Base-by-base conservation (phyloP, 2,888 invertebrate genomes). In the Tryphoninae sp. region DNA sequence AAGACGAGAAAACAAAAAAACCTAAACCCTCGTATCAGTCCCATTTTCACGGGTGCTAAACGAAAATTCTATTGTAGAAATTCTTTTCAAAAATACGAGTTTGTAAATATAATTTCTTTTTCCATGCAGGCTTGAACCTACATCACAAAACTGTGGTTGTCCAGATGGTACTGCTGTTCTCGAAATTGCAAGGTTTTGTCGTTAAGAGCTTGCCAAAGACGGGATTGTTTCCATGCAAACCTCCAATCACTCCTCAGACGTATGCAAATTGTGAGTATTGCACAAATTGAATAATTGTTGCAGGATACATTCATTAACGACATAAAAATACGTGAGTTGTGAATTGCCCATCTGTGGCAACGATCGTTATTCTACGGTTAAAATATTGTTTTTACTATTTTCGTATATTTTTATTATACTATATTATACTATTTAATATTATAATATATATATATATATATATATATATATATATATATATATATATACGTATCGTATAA, bases 121-220 rank as follows among this genome's bases (percentile, higher is more conserved):
- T 51, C 73, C 83, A 65, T 80, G 13, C 85, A 92, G 90, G 90
- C 84, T 85, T 91, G 76, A 91, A 91, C 86, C 85, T 91, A 83
- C 86, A 84, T 69, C 86, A 85, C 79, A 91, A 88, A 83, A 85
- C 89, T 87, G 80, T 94, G 61, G 95, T 94, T 0, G 91, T 95
- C 16, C 96, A 96, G 89, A 87, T 95, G 87, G 95, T 94, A 1
- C 91, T 96, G 65, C 87, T 96, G 69, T 94, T 95, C 65, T 94
- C 95, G 33, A 96, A 96, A 91, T 90, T 96, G 73, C 96, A 96
- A 91, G 94, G 94, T 42, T 93, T 94, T 19, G 89, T 94, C 3
- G 93, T 94, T 11, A 95, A 94, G 89, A 89, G 93, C 13, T 87
- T 95, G 33, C 93, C 95, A 0, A 93, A 93, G 88, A 87, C 93